Percentiles rank a stretch among this genome's conserved stretches.
Conservation (phyloP, 2,797 vertebrate genomes). For the Serranus cabrilla region DNA sequence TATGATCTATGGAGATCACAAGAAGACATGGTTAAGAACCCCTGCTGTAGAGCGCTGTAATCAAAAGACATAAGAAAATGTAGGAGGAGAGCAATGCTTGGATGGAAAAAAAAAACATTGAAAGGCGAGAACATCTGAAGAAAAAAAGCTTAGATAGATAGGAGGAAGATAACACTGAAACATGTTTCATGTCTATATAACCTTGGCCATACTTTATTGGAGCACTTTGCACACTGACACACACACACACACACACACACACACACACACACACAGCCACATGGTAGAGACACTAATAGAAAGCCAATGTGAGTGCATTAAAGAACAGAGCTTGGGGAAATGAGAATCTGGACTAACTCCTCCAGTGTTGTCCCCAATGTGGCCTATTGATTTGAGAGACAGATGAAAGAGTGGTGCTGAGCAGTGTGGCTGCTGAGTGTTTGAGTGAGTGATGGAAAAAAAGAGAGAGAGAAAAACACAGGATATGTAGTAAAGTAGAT, state of each 20-base stretch:
- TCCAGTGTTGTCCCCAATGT: slow-evolving; percentile 31
- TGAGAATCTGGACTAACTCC: slow-evolving; percentile 40
- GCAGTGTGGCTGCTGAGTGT: slow-evolving; percentile 5
- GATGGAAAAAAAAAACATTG: not conserved
- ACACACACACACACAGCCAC: slow-evolving; percentile 21
- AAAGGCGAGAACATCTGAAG: not conserved
- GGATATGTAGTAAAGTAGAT: too few relatives aligned
- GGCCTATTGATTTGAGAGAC: slow-evolving; percentile 52
- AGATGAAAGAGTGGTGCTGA: slow-evolving; percentile 38
- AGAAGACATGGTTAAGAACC: too few relatives aligned
- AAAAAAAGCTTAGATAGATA: too few relatives aligned
- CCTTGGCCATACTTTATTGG: not conserved
- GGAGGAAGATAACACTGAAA: too few relatives aligned
- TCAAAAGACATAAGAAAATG: not conserved
- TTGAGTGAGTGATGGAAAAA: slow-evolving; percentile 7
- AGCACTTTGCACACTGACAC: not conserved
- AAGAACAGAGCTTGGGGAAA: slow-evolving; percentile 39
- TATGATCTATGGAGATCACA: too few relatives aligned
- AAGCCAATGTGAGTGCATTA: slow-evolving; percentile 43
- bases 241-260: slow-evolving; percentile 10
- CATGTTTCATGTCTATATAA: not conserved
- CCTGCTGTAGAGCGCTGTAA: not conserved
- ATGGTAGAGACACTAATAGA: slow-evolving; percentile 36
- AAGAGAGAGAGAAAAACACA: not conserved
- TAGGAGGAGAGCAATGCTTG: too few relatives aligned